Base-by-base conservation (phyloP, 1,140 invertebrate genomes). In the Drosophila arizonae region DNA sequence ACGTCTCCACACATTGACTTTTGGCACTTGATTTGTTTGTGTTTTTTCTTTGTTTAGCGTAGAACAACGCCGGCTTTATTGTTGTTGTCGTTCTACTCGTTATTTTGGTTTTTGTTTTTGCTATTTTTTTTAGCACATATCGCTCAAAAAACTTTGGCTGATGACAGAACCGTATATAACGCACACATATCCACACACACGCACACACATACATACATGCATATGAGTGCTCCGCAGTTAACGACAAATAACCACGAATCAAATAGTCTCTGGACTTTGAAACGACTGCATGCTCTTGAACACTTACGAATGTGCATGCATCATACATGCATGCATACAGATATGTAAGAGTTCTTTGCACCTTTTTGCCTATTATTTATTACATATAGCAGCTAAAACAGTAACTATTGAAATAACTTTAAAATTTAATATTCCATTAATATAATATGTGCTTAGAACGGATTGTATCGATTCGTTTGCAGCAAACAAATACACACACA, bases 201-300 rank as follows among this genome's bases (percentile, higher is more conserved):
- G 17, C 17, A 33, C 33, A 17, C 6, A 17, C 17, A 17, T 17
- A 6, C 4, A 46, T 21, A 46, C n/a, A 17, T 46, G 3, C 17
- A 2, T 39, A 65, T 57, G 45, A 60, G 39, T 72, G 30, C 1
- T 4, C 28, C 1, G n/a, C 41, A 57, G 46, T 26, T 72, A 26
- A 41, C 61, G 24, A 71, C 61, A 13, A 66, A 36, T 72, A 63
- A 21, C 63, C 63, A 67, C 63, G 48, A 72, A 56, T 54, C 70
- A 39, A 54, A 30, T 46, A 48, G 13, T 15, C 39, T 39, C 30
- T 61, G 64, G 50, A 72, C 70, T 72, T 68, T 72, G 70, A 55
- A 56, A 56, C 50, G 48, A 67, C 17, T 36, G 45, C 36, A 45
- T 30, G 36, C 33, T 33, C 33, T 33, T 33, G 33, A 1, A 10